Conservation (phyloP, 1,140 invertebrate genomes). For the Ladona fulva region DNA sequence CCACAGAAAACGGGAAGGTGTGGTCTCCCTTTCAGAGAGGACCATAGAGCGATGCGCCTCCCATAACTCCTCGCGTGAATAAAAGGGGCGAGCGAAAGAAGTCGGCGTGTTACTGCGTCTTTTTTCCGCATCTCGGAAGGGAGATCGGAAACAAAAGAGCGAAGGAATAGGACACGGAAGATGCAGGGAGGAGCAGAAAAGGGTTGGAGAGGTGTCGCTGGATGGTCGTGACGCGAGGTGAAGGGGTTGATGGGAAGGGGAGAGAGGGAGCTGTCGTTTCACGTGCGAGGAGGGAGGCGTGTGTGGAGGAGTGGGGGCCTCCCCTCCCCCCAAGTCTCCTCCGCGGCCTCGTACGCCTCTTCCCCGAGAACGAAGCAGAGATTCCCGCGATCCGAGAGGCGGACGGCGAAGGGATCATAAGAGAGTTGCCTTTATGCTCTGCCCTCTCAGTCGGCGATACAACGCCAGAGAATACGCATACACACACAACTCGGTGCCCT, state of each 20-base stretch:
- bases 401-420: background rate
- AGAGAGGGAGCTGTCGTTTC: background rate
- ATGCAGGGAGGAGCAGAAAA: background rate
- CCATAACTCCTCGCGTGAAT: no score
- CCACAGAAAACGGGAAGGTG: no score
- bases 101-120: background rate
- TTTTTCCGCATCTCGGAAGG: background rate
- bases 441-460: background rate
- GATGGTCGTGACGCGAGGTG: background rate
- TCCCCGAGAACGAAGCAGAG: background rate
- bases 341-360: background rate
- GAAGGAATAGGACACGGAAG: background rate
- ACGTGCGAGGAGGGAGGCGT: background rate
- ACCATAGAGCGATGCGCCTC: no score
- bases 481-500: no score
- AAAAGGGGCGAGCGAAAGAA: no score
- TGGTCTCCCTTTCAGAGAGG: no score
- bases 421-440: background rate
- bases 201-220: background rate
- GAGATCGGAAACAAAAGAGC: background rate
- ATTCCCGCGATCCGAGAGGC: constrained; percentile 5
- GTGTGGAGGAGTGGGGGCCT: background rate
- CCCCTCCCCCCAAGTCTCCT: background rate
- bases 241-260: background rate
- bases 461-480: background rate